Conservation (phyloP, 2,797 vertebrate species). For the Sebastes ruberrimus region DNA sequence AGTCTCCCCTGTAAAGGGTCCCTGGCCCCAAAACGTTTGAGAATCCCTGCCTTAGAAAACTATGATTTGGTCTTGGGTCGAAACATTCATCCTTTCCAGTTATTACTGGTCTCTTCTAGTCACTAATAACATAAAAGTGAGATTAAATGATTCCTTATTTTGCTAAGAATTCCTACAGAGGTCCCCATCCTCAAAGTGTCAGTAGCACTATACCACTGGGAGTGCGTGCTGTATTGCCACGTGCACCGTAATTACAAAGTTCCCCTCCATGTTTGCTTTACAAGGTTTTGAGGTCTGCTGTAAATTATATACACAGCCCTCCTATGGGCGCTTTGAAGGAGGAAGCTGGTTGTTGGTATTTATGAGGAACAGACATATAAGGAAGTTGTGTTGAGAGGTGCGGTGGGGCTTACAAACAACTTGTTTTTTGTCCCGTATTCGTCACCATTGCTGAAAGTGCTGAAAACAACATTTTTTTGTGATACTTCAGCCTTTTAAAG, state of each 20-base stretch:
- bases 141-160: constrained; percentile 1
- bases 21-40: no score
- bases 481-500: not conserved
- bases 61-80: not conserved
- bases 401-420: constrained; percentile 13
- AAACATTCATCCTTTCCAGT: not conserved
- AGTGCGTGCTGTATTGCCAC: constrained; percentile 23
- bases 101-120: not conserved
- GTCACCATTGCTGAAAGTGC: not conserved
- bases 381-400: constrained; percentile 14
- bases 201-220: constrained; percentile 6
- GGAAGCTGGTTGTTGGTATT: constrained; percentile 56
- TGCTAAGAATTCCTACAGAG: not conserved
- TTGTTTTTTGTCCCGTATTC: constrained; percentile 13
- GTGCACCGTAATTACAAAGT: constrained; percentile 49
- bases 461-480: not conserved
- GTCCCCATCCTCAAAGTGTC: constrained; percentile 1
- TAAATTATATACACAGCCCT: constrained; percentile 51
- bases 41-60: no score
- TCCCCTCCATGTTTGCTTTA: constrained; percentile 46
- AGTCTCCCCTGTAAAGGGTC: no score
- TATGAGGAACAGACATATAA: constrained; percentile 42
- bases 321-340: constrained; percentile 45
- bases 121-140: not conserved
- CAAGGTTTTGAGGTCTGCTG: constrained; percentile 56